Base-by-base conservation (phyloP, 2,797 vertebrate species). In the Anguilla anguilla region DNA sequence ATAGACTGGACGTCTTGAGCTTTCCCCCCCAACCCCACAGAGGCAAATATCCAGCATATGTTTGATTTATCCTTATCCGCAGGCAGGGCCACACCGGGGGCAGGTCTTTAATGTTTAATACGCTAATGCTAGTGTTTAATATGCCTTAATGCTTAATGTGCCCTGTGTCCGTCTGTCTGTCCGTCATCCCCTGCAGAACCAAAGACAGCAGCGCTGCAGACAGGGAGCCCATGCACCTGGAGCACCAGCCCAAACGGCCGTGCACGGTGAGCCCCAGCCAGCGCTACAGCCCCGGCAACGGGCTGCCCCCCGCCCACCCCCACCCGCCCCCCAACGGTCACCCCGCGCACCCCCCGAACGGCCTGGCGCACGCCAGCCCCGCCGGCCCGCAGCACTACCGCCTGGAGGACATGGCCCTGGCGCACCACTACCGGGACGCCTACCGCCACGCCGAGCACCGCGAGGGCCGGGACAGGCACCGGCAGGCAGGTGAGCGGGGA, bases 231-330 rank as follows among this genome's bases (percentile, higher is more conserved):
- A 92, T 97, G 91, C 97, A 97, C 93, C 92, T 96, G 0, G 98
- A 99, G 90, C 98, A 97, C 94, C 95, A 98, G 92, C 96, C 97
- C 89, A 99, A 99, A 92, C 95, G 98, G 89, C 97, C 98, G 0
- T 98, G 98, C 94, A 98, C 98, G 91, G 96, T 98, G 94, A 99
- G 97, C 95, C 98, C 98, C 0, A 98, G 96, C 84, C 98, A 98
- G 91, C 97, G 97, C 89, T 98, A 97, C 94, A 99, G 98, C 93
- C 98, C 98, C 89, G 97, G 97, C 95, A 97, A 97, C 0, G 97
- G 98, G 83, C 95, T 97, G 67, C 94, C 96, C 19, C 35, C 35
- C 35, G 35, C 35, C 35, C 35, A 35, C 35, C 91, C 96, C 81
- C 97, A 97, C 91, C 96, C 97, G 0, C 95, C 96, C 55, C 96